phyloP scores from a whole-genome alignment of 1,140 invertebrate genomes.

The Lycorma delicatula region DNA sequence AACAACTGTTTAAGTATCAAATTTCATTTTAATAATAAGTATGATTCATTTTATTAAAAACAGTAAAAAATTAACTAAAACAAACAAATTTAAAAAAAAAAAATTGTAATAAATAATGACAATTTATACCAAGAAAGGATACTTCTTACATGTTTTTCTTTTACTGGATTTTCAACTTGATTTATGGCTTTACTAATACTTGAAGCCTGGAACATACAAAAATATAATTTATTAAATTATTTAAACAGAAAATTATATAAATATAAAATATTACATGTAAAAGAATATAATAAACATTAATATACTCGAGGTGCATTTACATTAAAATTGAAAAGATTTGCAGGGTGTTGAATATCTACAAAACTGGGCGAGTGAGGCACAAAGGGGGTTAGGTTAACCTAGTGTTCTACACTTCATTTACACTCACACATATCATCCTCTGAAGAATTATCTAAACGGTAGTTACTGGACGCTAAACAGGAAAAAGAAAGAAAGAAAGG shows the following conservation, averaged over 20 bases:
- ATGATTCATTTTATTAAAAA: background rate
- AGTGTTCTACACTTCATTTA: too few species aligned
- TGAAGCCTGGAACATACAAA: constrained; percentile 51
- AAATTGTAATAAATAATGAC: background rate
- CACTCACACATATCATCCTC: too few species aligned
- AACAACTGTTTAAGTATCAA: background rate
- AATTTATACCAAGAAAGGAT: constrained; percentile 45
- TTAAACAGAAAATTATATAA: background rate
- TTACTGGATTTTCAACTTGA: constrained; percentile 77
- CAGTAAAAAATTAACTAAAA: background rate
- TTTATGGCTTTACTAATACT: constrained; percentile 89
- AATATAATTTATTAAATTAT: background rate
- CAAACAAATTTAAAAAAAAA: background rate
- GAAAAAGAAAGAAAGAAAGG: too few species aligned
- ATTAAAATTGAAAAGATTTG: too few species aligned
- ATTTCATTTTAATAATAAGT: background rate
- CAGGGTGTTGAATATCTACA: too few species aligned
- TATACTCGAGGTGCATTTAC: too few species aligned
- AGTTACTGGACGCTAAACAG: too few species aligned
- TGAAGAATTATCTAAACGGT: too few species aligned
- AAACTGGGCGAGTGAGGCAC: too few species aligned
- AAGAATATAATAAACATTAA: too few species aligned
- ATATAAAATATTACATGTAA: background rate
- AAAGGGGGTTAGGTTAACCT: too few species aligned
- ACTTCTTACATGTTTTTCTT: constrained; percentile 94